phyloP scores from a whole-genome alignment of 2,113 vertebrate genomes.

The Anguilla japonica region DNA sequence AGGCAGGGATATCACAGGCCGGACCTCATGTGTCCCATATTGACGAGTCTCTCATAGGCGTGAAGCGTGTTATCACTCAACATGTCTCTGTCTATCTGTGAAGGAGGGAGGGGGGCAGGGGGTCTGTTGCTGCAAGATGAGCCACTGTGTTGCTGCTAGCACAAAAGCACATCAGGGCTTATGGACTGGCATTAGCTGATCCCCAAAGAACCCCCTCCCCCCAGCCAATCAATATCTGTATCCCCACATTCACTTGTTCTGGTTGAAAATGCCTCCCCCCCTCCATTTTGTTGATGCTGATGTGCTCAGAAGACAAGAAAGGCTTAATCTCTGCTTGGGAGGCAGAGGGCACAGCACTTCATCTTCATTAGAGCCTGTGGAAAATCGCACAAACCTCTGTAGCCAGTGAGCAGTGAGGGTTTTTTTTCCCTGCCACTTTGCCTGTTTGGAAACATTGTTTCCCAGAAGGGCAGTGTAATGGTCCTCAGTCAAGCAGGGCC shows the following conservation, averaged over 20 bases:
- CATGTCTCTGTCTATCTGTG: neutral
- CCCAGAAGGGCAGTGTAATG: neutral
- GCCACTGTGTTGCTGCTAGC: neutral
- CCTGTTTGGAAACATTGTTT: neutral
- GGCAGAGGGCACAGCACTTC: neutral
- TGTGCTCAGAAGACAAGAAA: neutral
- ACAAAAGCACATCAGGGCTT: neutral
- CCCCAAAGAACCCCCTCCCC: neutral
- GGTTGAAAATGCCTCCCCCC: neutral
- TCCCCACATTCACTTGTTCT: slow-evolving; percentile 2
- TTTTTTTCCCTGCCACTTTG: neutral
- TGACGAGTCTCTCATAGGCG: neutral
- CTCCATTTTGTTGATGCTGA: neutral
- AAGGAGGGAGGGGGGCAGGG: neutral
- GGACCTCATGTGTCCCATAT: neutral
- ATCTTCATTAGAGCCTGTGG: neutral
- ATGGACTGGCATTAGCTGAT: neutral
- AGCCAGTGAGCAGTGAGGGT: neutral
- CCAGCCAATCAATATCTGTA: neutral
- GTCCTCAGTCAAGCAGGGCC: no score
- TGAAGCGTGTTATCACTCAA: neutral
- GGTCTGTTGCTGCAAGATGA: neutral
- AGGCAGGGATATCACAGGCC: neutral
- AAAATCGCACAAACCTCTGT: neutral
- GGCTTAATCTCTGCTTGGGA: neutral